Percentiles rank a stretch among this genome's conserved stretches.
Conservation (phyloP, 2,797 vertebrate species). For the Sarcoramphus papa region DNA sequence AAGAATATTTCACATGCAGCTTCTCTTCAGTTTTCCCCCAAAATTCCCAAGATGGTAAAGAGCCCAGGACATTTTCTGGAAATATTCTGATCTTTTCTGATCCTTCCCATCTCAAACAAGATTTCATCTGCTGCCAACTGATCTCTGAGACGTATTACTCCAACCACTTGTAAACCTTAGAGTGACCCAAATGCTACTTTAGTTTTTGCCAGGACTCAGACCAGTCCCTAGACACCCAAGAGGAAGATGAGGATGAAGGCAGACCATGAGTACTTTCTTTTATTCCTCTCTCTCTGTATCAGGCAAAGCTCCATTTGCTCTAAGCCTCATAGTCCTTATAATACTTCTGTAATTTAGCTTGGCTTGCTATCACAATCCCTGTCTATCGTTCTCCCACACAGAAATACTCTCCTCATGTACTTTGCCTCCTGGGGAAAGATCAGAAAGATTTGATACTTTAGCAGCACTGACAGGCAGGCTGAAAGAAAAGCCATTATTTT, state of each 20-base stretch:
- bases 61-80: neutral
- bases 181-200: neutral
- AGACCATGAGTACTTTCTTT: neutral
- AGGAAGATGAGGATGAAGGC: neutral
- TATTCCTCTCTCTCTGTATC: neutral
- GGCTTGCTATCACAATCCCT: neutral
- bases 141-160: neutral
- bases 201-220: neutral
- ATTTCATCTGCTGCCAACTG: neutral
- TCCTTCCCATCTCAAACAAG: neutral
- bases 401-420: neutral
- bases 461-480: neutral
- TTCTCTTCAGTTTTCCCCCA: neutral
- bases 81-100: neutral
- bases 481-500: neutral
- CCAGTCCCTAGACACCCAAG: fast-evolving
- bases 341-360: neutral
- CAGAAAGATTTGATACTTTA: neutral
- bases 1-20: neutral
- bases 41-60: neutral
- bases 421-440: neutral
- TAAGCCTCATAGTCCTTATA: neutral
- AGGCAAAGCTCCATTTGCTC: neutral
- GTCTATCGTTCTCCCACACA: neutral
- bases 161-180: neutral